Evolutionary conservation across 2,113 vertebrate species (phyloP).

Genomic region (Myotis yumanensis): DNA sequence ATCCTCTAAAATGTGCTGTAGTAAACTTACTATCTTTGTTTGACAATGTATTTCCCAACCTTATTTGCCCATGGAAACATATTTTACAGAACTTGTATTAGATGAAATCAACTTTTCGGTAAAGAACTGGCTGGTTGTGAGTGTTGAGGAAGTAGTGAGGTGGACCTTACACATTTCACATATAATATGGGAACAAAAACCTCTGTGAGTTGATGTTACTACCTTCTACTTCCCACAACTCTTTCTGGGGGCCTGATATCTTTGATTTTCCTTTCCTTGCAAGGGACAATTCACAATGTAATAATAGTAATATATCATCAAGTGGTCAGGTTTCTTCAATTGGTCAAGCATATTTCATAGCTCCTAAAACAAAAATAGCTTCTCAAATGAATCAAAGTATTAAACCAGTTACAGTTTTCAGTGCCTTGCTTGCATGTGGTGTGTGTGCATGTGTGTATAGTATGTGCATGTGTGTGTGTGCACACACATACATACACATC

Average conservation of each 20-base stretch:
- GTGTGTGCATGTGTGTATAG: background rate
- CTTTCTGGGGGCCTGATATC: background rate
- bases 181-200: background rate
- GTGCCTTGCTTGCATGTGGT: too few relatives aligned
- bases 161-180: background rate
- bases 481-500: background rate
- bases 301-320: background rate
- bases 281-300: background rate
- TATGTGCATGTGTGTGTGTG: too few relatives aligned
- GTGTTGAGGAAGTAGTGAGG: background rate
- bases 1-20: background rate
- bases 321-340: background rate
- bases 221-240: background rate
- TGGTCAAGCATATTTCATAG: background rate
- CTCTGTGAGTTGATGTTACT: background rate
- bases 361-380: background rate
- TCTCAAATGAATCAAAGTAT: background rate
- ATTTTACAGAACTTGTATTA: background rate
- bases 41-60: background rate
- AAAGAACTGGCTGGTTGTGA: background rate
- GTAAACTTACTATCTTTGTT: background rate
- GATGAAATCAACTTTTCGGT: background rate
- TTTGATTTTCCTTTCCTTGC: background rate
- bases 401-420: background rate
- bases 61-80: background rate